Conservation (phyloP, 2,113 vertebrate species). For the Cygnus buccinator region DNA sequence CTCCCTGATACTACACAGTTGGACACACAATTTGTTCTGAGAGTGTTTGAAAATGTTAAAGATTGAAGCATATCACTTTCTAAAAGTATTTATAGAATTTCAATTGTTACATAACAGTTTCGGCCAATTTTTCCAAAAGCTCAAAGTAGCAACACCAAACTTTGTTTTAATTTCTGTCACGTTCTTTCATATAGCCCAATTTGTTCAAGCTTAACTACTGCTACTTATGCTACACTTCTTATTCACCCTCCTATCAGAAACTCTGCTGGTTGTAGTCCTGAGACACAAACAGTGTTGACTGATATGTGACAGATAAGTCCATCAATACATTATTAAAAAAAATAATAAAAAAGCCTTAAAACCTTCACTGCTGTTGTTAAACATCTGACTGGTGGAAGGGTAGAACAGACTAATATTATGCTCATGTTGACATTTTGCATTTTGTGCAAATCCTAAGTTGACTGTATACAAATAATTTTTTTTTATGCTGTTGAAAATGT, state of each 20-base stretch:
- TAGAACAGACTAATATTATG: not conserved
- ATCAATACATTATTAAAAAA: not conserved
- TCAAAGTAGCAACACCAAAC: not conserved
- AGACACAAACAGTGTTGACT: rapidly evolving
- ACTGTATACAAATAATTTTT: not conserved
- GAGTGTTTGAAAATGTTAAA: not conserved
- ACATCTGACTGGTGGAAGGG: not conserved
- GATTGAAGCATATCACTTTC: not conserved
- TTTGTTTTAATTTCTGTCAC: not conserved
- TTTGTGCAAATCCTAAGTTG: not conserved
- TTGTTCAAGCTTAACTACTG: not conserved
- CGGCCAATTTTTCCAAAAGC: not conserved
- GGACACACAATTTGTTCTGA: not conserved
- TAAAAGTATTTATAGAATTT: not conserved
- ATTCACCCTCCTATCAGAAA: not conserved
- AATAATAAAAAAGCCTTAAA: not conserved
- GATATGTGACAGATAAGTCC: rapidly evolving
- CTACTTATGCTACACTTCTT: not conserved
- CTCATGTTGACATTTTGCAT: not conserved
- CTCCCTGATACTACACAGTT: not conserved
- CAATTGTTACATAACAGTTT: not conserved
- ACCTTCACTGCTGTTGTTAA: not conserved
- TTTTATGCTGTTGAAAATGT: not conserved
- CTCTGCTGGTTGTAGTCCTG: not conserved
- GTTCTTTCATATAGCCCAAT: not conserved